These are phyloP conservation scores for Cathartes aura DNA, from an alignment of 2,113 vertebrate species.

Conservation along the genomic window DNA sequence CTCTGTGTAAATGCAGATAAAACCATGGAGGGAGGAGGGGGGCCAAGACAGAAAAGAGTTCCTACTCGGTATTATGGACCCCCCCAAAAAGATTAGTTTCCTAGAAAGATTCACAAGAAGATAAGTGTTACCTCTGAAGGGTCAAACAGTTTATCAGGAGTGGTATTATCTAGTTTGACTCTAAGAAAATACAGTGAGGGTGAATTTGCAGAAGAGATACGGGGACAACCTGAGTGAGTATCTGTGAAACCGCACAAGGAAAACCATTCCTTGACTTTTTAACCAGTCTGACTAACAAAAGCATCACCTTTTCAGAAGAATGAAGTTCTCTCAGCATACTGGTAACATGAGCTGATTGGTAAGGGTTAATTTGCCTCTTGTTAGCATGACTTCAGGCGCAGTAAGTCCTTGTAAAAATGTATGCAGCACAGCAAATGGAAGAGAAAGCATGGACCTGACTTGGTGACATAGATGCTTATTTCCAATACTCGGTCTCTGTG, in stretches of 20 bases:
- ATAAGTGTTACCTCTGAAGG: background rate
- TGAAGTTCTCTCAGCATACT: background rate
- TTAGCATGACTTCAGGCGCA: background rate
- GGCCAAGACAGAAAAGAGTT: accelerated
- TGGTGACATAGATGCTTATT: background rate
- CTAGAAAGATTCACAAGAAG: background rate
- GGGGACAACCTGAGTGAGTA: background rate
- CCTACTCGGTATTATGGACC: background rate
- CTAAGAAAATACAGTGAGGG: background rate
- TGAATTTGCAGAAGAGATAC: background rate
- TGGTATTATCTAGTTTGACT: background rate
- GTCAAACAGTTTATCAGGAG: background rate
- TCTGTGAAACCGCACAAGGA: background rate
- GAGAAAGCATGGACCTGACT: background rate
- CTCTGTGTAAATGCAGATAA: background rate
- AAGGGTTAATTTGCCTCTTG: background rate
- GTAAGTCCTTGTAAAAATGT: background rate
- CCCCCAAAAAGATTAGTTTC: accelerated
- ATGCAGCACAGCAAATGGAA: background rate
- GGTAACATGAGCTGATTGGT: background rate
- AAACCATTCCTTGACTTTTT: background rate
- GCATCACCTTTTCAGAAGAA: background rate
- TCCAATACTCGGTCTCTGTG: background rate
- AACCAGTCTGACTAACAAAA: background rate
- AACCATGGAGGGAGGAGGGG: background rate